Evolutionary conservation across 1,140 invertebrate species (phyloP).

Genomic region (Heliconius congener): DNA sequence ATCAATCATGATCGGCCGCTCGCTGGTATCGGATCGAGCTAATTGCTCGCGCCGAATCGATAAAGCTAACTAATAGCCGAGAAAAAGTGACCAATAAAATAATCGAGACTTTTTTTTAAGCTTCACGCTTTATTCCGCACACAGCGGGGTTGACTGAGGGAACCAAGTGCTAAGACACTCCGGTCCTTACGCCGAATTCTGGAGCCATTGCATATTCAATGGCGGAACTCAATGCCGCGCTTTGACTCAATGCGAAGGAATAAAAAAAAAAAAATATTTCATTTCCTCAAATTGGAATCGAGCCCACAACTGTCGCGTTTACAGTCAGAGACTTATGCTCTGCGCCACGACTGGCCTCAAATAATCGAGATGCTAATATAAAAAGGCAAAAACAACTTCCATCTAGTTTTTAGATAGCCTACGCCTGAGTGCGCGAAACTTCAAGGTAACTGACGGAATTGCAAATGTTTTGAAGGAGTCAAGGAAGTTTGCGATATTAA

Average conservation of each 20-base stretch:
- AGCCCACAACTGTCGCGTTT: too few species aligned
- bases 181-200: too few species aligned
- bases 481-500: constrained; percentile 24
- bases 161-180: too few species aligned
- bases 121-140: too few species aligned
- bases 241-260: too few species aligned
- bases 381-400: constrained; percentile 30
- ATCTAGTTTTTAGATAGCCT: constrained; percentile 13
- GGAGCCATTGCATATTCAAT: too few species aligned
- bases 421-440: constrained; percentile 32
- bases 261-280: too few species aligned
- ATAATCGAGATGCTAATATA: constrained; percentile 40
- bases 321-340: too few species aligned
- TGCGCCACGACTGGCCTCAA: too few species aligned
- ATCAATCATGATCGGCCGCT: constrained; percentile 71
- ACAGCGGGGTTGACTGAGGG: too few species aligned
- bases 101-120: constrained; percentile 20
- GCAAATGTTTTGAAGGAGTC: constrained; percentile 32
- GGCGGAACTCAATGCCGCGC: too few species aligned
- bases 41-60: constrained; percentile 68
- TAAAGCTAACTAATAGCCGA: constrained; percentile 58
- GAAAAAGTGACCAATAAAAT: constrained; percentile 57
- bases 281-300: too few species aligned
- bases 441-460: constrained; percentile 21
- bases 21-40: constrained; percentile 47